A percentile compares a stretch with the other conserved stretches of the same genome.
Conservation (phyloP, 2,888 invertebrate genomes). For the Zygaena filipendulae region DNA sequence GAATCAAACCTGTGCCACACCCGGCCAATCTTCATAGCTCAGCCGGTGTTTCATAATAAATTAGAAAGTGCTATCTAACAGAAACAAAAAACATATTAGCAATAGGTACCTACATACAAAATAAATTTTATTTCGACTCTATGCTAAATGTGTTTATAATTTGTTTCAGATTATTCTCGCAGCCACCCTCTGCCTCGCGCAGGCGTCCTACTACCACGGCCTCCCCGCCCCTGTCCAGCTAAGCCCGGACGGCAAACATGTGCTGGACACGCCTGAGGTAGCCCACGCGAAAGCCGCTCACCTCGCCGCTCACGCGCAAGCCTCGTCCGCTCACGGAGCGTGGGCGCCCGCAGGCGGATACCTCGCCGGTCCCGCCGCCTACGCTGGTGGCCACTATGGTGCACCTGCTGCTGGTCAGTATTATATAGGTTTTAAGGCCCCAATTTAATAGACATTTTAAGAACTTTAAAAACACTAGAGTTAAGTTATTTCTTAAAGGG, state of each 20-base stretch:
- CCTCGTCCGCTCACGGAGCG: constrained; percentile 53
- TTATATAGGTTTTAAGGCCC: background rate
- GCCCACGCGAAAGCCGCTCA: constrained; percentile 62
- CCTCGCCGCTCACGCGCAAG: constrained; percentile 56
- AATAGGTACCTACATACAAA: too few relatives aligned
- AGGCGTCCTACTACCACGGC: constrained; percentile 63
- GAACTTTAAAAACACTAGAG: background rate
- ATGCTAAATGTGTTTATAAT: too few relatives aligned
- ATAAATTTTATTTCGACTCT: too few relatives aligned
- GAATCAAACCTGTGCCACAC: too few relatives aligned
- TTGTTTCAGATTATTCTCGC: constrained; percentile 59
- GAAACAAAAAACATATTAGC: too few relatives aligned
- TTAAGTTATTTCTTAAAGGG: too few relatives aligned
- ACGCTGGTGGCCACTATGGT: constrained; percentile 41
- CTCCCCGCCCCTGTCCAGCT: constrained; percentile 57
- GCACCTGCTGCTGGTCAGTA: constrained; percentile 53
- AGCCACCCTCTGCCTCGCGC: constrained; percentile 58
- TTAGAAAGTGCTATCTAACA: too few relatives aligned
- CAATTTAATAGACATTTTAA: too few relatives aligned
- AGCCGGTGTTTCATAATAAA: too few relatives aligned
- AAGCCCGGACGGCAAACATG: constrained; percentile 61
- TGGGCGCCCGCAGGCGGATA: constrained; percentile 47
- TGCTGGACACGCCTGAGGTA: constrained; percentile 66
- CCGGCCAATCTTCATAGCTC: too few relatives aligned
- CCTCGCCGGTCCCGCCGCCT: constrained; percentile 32